These are phyloP conservation scores for Stenopsyche tienmushanensis DNA, from an alignment of 1,140 invertebrate species.

Conservation along the genomic window DNA sequence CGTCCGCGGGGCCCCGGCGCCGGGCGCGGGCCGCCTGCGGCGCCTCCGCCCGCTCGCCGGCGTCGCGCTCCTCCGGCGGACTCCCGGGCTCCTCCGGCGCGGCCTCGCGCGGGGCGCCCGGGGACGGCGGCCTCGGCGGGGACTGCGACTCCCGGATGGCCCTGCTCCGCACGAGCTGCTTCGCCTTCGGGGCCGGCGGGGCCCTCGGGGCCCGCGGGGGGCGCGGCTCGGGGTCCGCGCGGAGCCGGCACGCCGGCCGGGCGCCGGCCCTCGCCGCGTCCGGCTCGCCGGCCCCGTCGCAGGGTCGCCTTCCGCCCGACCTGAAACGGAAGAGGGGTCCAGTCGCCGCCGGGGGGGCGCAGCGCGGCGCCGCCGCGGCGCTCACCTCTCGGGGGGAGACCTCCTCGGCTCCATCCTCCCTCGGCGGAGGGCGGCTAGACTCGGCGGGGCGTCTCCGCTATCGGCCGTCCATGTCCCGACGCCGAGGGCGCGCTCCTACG, in stretches of 20 bases:
- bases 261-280: too few species aligned
- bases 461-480: not conserved
- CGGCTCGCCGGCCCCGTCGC: too few species aligned
- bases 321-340: not conserved
- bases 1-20: conserved; percentile 86
- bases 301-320: conserved; percentile 17
- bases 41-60: too few species aligned
- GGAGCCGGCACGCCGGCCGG: too few species aligned
- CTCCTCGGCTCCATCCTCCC: too few species aligned
- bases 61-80: too few species aligned
- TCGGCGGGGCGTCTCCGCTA: not conserved
- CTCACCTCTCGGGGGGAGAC: conserved; percentile 21
- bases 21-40: conserved; percentile 83
- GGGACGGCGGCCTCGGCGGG: conserved; percentile 71
- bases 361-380: not conserved
- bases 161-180: conserved; percentile 83
- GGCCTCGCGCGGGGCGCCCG: conserved; percentile 50
- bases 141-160: conserved; percentile 85
- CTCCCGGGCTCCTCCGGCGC: conserved; percentile 30
- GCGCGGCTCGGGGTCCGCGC: too few species aligned
- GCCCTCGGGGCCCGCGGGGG: too few species aligned
- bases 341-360: not conserved
- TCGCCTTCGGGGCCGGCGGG: too few species aligned
- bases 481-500: too few species aligned
- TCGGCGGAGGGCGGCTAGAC: too few species aligned